Evolutionary conservation across 2,113 vertebrate genomes (phyloP), one percentile per base, ranked within the genome.

Genomic region (Hippocampus mohnikei): DNA sequence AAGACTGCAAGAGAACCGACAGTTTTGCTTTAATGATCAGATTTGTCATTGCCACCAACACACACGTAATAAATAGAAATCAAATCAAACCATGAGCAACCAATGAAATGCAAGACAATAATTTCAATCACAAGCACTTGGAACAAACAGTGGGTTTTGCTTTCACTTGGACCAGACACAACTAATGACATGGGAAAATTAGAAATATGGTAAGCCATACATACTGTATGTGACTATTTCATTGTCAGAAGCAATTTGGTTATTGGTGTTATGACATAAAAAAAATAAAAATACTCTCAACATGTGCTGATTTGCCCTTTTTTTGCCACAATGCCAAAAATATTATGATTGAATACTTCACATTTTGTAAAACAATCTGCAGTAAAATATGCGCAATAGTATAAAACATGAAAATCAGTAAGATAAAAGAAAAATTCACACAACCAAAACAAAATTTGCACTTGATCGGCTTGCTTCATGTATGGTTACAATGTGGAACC

Each of bases 31-130:
- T 72, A 78, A 70, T 73, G 41, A n/a, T 75, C 66, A 42, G 71
- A 72, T 65, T 65, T 33, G 40, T 81, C 72, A 77, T 68, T 77
- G 66, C 56, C 72, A 78, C 56, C 64, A 69, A 78, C 48, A 81
- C 66, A 75, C 76, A 76, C 56, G 62, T 61, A 52, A 70, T 44
- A 64, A 62, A 78, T 27, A 64, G 40, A 71, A 59, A 64, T 58
- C 0, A 53, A 62, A 42, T 62, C 33, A 63, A 27, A 67, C 16
- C 52, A 68, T 21, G 18, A 29, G 42, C 16, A 58, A 68, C 21
- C n/a, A 29, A 55, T 15, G 11, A 71, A 52, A 73, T 66, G 42
- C 62, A 60, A 46, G 6, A 69, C 44, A 29, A 41, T 46, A 23
- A 69, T 69, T 70, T 23, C 33, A 55, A 69, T 42, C 42, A 74